Evolutionary conservation across 2,888 invertebrate genomes (phyloP).

Genomic region (Eupeodes latifasciatus): DNA sequence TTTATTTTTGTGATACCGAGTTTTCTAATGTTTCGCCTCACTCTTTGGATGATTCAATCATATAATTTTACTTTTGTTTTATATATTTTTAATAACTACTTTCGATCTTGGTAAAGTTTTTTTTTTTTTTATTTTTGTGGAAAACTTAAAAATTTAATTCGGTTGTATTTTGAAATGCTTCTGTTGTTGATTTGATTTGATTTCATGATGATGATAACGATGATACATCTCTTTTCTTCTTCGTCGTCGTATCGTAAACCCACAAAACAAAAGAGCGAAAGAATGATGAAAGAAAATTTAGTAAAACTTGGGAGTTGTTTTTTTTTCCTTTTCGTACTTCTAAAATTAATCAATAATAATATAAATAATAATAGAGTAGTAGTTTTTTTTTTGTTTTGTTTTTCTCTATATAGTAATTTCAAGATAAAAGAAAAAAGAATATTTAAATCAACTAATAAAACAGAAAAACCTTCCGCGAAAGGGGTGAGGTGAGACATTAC

Average conservation of each 20-base stretch:
- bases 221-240: neutral
- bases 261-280: slow-evolving; percentile 58
- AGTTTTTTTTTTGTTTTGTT: slow-evolving; percentile 25
- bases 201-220: neutral
- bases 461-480: slow-evolving; percentile 74
- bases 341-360: slow-evolving; percentile 41
- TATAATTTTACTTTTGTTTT: slow-evolving; percentile 49
- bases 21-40: slow-evolving; percentile 85
- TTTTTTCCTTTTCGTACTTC: slow-evolving; percentile 31
- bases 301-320: slow-evolving; percentile 69
- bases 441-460: slow-evolving; percentile 27
- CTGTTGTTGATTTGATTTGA: neutral
- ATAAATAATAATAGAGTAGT: slow-evolving; percentile 49
- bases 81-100: slow-evolving; percentile 10
- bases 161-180: slow-evolving; percentile 50
- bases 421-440: slow-evolving; percentile 7
- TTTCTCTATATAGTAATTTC: slow-evolving; percentile 47
- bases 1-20: slow-evolving; percentile 83
- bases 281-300: slow-evolving; percentile 67
- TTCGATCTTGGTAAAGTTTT: slow-evolving; percentile 56
- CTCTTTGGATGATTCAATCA: slow-evolving; percentile 77
- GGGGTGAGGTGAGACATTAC: slow-evolving; percentile 85
- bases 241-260: neutral
- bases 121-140: slow-evolving; percentile 15
- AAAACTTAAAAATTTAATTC: slow-evolving; percentile 51